Evolutionary conservation across 2,888 invertebrate genomes (phyloP).

Genomic region (Psococerastis gibbosa): DNA sequence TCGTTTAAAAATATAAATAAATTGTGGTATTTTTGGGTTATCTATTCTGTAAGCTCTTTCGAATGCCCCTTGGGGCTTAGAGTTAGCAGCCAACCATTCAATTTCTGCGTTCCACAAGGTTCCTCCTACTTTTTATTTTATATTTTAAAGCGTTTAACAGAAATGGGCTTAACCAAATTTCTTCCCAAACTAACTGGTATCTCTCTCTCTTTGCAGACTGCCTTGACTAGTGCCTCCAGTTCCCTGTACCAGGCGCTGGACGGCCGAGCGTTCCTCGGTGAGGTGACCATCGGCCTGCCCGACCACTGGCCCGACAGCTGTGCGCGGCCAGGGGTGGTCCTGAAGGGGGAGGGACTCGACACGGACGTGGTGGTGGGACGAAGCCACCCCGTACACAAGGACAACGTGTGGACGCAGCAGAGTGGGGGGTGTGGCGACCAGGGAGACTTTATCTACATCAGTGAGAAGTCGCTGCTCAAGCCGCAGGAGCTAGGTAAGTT

Average conservation of each 20-base stretch:
- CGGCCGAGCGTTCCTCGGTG: slow-evolving; percentile 34
- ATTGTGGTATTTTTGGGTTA: no score
- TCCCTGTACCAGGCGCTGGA: slow-evolving; percentile 36
- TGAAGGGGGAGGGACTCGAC: slow-evolving; percentile 26
- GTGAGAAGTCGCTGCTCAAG: slow-evolving; percentile 25
- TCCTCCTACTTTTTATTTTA: no score
- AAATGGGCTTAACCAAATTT: no score
- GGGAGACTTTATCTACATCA: slow-evolving; percentile 37
- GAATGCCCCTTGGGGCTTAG: no score
- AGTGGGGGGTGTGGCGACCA: slow-evolving; percentile 36
- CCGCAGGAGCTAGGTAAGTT: slow-evolving; percentile 24
- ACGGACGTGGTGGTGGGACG: slow-evolving; percentile 33
- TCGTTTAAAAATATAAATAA: no score
- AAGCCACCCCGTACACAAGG: slow-evolving; percentile 31
- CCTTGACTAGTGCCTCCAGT: slow-evolving; percentile 34
- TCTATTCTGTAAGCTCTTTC: no score
- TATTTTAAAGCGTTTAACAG: no score
- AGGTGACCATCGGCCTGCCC: slow-evolving; percentile 38
- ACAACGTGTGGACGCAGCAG: slow-evolving; percentile 39
- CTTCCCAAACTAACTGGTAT: background rate
- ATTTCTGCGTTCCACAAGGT: no score
- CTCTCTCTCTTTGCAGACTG: slow-evolving; percentile 27
- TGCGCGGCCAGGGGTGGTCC: slow-evolving; percentile 20
- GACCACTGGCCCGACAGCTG: slow-evolving; percentile 35
- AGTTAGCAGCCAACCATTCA: no score